Evolutionary conservation across 2,888 invertebrate species (phyloP).

Genomic region (Ecdyonurus torrentis): DNA sequence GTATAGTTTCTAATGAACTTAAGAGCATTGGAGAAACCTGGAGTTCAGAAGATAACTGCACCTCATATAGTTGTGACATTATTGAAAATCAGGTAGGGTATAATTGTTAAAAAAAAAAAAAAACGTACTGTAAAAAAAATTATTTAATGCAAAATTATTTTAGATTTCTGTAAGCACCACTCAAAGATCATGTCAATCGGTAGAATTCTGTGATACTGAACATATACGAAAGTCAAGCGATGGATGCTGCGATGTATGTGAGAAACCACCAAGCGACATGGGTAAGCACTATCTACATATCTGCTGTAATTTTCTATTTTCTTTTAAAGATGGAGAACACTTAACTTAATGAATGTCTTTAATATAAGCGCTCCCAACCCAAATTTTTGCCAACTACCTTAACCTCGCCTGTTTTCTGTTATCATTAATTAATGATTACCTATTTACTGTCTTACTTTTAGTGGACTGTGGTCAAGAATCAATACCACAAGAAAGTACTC

Average conservation of each 20-base stretch:
- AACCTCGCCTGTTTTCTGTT: neutral
- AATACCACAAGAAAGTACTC: constrained; percentile 33
- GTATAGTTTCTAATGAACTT: constrained; percentile 30
- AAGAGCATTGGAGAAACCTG: constrained; percentile 36
- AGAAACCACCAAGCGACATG: neutral
- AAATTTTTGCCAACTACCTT: neutral
- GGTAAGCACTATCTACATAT: too few species aligned
- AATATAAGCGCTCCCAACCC: too few species aligned
- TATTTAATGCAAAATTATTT: neutral
- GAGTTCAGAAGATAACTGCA: constrained; percentile 43
- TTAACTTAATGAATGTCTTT: too few species aligned
- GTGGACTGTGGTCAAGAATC: constrained; percentile 38
- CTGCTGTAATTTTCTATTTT: too few species aligned
- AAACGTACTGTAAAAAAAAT: too few species aligned
- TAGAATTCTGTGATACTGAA: constrained; percentile 38
- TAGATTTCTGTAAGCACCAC: constrained; percentile 22
- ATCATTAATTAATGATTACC: neutral
- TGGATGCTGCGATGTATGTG: neutral
- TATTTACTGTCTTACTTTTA: constrained; percentile 18
- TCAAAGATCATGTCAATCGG: constrained; percentile 41
- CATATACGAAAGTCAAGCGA: constrained; percentile 24
- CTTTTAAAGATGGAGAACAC: too few species aligned
- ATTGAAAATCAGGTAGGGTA: constrained; percentile 14
- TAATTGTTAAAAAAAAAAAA: too few species aligned
- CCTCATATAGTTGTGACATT: constrained; percentile 38